A percentile compares a stretch with the other conserved stretches of the same genome.
Conservation (phyloP, 2,888 invertebrate genomes). For the Nezara viridula region DNA sequence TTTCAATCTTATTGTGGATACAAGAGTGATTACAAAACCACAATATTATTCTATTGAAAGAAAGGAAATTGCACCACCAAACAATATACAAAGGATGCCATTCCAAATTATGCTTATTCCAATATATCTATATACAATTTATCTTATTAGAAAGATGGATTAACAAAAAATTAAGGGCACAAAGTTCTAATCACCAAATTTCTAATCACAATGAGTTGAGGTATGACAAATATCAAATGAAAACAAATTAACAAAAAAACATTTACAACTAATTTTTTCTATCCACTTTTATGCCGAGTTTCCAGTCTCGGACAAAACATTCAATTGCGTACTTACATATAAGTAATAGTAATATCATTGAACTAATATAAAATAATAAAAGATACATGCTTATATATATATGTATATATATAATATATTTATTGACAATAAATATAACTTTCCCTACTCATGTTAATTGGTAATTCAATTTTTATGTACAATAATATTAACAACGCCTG, state of each 20-base stretch:
- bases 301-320: not conserved
- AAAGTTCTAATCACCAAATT: not conserved
- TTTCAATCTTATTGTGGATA: not conserved
- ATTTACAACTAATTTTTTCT: not conserved
- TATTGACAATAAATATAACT: conserved; percentile 14
- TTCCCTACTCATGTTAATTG: not conserved
- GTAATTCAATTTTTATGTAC: conserved; percentile 1
- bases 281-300: not conserved
- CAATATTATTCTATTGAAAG: not conserved
- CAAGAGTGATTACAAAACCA: not conserved
- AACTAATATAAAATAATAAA: not conserved
- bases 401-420: too few species aligned
- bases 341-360: not conserved
- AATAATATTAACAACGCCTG: conserved; percentile 17
- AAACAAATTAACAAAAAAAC: not conserved
- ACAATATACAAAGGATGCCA: not conserved
- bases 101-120: not conserved
- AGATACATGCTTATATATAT: not conserved
- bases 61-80: not conserved
- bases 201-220: not conserved
- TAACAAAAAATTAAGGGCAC: not conserved
- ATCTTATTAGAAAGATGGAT: not conserved
- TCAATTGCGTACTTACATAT: not conserved
- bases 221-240: not conserved
- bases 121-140: conserved; percentile 6